A percentile compares a stretch with the other conserved stretches of the same genome.
phyloP scores from a whole-genome alignment of 2,797 vertebrate genomes.

The Eptatretus atami region DNA sequence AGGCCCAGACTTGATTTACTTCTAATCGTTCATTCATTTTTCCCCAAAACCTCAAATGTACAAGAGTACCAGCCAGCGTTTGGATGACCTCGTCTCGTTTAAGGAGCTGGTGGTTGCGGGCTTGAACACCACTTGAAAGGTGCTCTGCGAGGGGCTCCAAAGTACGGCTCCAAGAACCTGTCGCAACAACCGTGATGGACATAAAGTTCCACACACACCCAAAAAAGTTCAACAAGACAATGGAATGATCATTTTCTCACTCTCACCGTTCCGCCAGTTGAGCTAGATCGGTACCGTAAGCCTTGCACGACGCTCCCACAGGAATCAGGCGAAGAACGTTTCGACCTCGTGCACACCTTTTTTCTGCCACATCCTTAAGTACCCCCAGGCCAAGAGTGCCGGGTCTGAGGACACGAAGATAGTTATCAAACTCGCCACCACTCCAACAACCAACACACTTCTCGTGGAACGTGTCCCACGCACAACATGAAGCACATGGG shows the following conservation, averaged over 20 bases:
- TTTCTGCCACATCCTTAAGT: slow-evolving; percentile 42
- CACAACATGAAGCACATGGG: not conserved
- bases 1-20: no score
- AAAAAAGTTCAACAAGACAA: no score
- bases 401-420: slow-evolving; percentile 23
- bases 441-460: not conserved
- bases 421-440: not conserved
- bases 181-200: slow-evolving; percentile 17
- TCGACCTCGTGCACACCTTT: slow-evolving; percentile 56
- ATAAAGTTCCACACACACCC: no score
- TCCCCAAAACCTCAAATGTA: no score
- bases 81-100: slow-evolving; percentile 66
- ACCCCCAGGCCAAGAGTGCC: slow-evolving; percentile 53
- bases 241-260: no score
- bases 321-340: slow-evolving; percentile 70
- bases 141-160: slow-evolving; percentile 47
- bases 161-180: slow-evolving; percentile 58
- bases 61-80: slow-evolving; percentile 36
- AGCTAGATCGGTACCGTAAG: slow-evolving; percentile 62
- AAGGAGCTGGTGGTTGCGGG: slow-evolving; percentile 62
- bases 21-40: no score
- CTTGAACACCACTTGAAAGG: slow-evolving; percentile 72
- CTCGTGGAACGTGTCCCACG: not conserved
- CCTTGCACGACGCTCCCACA: slow-evolving; percentile 54
- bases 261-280: slow-evolving; percentile 12